Conservation (phyloP, 1,140 invertebrate species). For the Caenorhabditis brenneri region DNA sequence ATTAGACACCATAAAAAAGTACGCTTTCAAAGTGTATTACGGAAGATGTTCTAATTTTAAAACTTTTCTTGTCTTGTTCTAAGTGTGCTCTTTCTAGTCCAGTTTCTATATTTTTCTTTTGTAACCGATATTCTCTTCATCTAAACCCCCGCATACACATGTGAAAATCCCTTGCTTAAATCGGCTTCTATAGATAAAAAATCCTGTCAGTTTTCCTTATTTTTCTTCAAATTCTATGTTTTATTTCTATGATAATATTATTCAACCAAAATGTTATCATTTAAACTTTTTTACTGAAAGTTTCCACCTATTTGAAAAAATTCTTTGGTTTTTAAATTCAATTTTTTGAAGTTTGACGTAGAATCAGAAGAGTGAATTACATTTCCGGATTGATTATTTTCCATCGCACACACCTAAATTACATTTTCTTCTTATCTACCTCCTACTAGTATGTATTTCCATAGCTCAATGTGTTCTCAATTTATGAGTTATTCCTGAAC, state of each 20-base stretch:
- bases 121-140: neutral
- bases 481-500: too few species aligned
- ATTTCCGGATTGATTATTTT: conserved; percentile 24
- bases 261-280: too few species aligned
- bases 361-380: neutral
- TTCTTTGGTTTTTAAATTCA: neutral
- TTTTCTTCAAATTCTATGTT: neutral
- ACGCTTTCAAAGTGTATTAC: too few species aligned
- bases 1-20: too few species aligned
- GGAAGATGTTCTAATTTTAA: too few species aligned
- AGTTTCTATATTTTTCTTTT: neutral
- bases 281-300: too few species aligned
- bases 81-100: neutral
- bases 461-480: too few species aligned
- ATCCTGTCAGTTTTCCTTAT: neutral
- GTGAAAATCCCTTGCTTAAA: neutral
- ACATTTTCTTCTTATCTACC: too few species aligned
- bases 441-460: too few species aligned
- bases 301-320: too few species aligned
- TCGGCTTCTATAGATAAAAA: neutral
- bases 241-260: neutral
- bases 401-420: neutral
- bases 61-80: too few species aligned
- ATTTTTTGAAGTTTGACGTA: neutral
- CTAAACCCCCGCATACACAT: neutral